Evolutionary conservation across 1,140 invertebrate genomes (phyloP).

Genomic region (Neomicropteryx cornuta): DNA sequence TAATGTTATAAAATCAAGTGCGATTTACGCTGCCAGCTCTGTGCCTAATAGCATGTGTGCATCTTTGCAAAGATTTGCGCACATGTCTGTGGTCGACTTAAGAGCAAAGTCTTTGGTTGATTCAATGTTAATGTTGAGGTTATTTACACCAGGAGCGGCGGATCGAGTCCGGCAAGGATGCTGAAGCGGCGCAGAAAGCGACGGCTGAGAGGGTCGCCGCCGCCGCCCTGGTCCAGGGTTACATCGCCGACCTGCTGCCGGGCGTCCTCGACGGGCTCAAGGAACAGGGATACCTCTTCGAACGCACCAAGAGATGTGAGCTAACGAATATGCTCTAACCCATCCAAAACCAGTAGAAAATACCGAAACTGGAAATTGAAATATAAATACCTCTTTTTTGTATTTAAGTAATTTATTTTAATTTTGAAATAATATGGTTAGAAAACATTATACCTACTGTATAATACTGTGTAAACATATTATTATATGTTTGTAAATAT

Average conservation of each 20-base stretch:
- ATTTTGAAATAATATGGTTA: too few relatives aligned
- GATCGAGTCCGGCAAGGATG: conserved; percentile 44
- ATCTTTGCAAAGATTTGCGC: too few relatives aligned
- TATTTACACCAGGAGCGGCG: conserved; percentile 38
- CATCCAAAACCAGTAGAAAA: conserved; percentile 24
- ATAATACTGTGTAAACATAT: too few relatives aligned
- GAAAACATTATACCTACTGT: too few relatives aligned
- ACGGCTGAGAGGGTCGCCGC: conserved; percentile 72
- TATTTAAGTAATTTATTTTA: too few relatives aligned
- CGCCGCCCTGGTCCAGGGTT: conserved; percentile 67
- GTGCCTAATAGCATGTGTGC: too few relatives aligned
- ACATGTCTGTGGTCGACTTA: too few relatives aligned
- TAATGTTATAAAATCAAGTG: too few relatives aligned
- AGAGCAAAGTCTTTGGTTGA: too few relatives aligned
- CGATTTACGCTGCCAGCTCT: too few relatives aligned
- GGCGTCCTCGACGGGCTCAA: conserved; percentile 68
- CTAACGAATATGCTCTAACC: not conserved
- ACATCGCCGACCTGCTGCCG: conserved; percentile 75
- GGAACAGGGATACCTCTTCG: conserved; percentile 62
- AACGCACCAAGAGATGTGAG: conserved; percentile 57
- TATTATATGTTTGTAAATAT: too few relatives aligned
- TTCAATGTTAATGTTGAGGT: too few relatives aligned
- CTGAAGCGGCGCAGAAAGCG: conserved; percentile 48
- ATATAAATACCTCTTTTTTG: conserved; percentile 4
- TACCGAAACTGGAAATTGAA: conserved; percentile 21